Evolutionary conservation across 2,888 invertebrate species (phyloP).

Genomic region (Parasteatoda lunata): DNA sequence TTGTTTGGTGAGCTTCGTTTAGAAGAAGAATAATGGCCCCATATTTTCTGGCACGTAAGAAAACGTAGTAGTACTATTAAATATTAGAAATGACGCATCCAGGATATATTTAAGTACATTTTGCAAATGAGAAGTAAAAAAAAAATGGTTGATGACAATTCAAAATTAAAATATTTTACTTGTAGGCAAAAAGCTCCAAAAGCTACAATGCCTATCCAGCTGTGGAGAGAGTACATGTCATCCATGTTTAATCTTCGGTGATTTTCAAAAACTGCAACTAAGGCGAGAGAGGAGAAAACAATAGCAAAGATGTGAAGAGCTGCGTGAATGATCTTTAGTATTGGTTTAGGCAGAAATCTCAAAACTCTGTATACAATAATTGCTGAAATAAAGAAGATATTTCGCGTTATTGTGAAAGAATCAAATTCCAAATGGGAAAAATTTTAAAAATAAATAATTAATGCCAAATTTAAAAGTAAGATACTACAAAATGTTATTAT

Average conservation of each 20-base stretch:
- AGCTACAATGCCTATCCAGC: conserved; percentile 86
- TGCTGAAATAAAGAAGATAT: conserved; percentile 76
- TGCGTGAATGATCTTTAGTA: conserved; percentile 85
- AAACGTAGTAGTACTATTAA: too few relatives aligned
- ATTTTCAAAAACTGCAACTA: conserved; percentile 86
- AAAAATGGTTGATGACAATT: too few relatives aligned
- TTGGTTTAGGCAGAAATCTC: conserved; percentile 82
- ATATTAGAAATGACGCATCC: too few relatives aligned
- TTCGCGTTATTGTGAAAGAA: not conserved
- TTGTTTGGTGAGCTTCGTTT: too few relatives aligned
- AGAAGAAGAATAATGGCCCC: too few relatives aligned
- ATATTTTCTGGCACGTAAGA: too few relatives aligned
- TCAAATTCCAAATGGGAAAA: not conserved
- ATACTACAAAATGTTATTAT: too few relatives aligned
- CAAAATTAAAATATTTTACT: conserved; percentile 75
- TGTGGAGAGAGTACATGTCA: conserved; percentile 85
- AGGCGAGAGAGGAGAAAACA: conserved; percentile 81
- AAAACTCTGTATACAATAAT: conserved; percentile 87
- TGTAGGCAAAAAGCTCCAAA: conserved; percentile 83
- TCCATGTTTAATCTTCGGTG: conserved; percentile 79
- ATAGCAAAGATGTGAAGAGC: conserved; percentile 81
- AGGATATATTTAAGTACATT: too few relatives aligned
- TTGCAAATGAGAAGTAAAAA: too few relatives aligned
- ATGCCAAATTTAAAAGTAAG: not conserved
- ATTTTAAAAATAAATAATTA: not conserved